Evolutionary conservation across 2,797 vertebrate genomes (phyloP).

Genomic region (Dendrocincla fuliginosa): DNA sequence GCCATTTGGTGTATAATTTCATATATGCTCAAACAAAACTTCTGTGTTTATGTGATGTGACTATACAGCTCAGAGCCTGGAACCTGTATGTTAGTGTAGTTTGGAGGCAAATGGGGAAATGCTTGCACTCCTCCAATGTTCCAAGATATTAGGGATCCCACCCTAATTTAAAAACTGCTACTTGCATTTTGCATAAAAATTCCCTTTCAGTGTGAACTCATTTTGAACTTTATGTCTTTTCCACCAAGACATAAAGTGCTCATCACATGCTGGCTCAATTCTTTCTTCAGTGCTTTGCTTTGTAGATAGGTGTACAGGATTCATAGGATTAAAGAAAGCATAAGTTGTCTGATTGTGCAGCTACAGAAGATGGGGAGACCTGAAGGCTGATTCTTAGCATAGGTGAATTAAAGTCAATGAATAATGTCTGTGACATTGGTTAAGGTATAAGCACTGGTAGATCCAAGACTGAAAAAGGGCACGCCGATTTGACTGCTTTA

Average conservation of each 20-base stretch:
- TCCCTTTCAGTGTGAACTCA: background rate
- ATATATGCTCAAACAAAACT: background rate
- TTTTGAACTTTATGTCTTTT: background rate
- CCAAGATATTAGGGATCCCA: background rate
- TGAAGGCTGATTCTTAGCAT: background rate
- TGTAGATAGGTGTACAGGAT: background rate
- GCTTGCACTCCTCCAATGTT: background rate
- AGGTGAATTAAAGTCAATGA: background rate
- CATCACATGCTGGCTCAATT: background rate
- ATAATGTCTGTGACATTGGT: background rate
- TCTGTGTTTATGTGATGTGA: background rate
- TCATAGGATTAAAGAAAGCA: background rate
- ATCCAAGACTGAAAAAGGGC: background rate
- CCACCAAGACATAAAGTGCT: background rate
- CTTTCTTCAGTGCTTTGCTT: background rate
- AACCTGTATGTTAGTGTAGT: background rate
- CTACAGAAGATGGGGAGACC: background rate
- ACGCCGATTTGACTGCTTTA: background rate
- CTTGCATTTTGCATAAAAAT: background rate
- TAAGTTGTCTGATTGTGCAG: background rate
- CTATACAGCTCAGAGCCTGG: background rate
- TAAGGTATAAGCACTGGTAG: background rate
- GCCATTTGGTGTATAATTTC: background rate
- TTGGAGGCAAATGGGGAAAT: background rate
- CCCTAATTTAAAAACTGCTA: background rate